Evolutionary conservation across 1,140 invertebrate genomes (phyloP).

Genomic region (Micrasema minimum): DNA sequence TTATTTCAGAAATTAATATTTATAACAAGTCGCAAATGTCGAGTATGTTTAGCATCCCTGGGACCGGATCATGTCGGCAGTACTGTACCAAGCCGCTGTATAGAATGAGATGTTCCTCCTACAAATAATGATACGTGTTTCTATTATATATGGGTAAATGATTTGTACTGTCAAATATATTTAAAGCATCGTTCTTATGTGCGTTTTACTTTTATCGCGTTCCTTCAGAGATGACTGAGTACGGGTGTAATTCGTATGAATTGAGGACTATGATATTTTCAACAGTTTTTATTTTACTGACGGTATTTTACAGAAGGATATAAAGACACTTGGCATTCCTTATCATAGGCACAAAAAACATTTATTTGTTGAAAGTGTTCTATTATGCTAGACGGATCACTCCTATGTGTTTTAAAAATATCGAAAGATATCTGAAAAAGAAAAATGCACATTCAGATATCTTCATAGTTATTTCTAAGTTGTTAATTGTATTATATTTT

Average conservation of each 20-base stretch:
- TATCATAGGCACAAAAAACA: no score
- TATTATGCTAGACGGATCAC: no score
- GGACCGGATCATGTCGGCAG: background rate
- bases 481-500: no score
- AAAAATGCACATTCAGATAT: no score
- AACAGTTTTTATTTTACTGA: background rate
- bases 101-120: conserved; percentile 26
- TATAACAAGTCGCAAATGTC: background rate
- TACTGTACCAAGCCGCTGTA: background rate
- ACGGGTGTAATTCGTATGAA: conserved; percentile 11
- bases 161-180: conserved; percentile 37
- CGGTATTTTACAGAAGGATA: no score
- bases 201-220: conserved; percentile 30
- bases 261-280: background rate
- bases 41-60: background rate
- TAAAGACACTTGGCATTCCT: no score
- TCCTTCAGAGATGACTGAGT: conserved; percentile 27
- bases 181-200: conserved; percentile 23
- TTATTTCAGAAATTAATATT: no score
- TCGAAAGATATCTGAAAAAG: no score
- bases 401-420: no score
- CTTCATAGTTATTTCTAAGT: no score
- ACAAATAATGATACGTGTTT: conserved; percentile 36
- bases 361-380: no score
- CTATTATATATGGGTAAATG: conserved; percentile 37